Evolutionary conservation across 2,797 vertebrate genomes (phyloP).

Genomic region (Falco peregrinus): DNA sequence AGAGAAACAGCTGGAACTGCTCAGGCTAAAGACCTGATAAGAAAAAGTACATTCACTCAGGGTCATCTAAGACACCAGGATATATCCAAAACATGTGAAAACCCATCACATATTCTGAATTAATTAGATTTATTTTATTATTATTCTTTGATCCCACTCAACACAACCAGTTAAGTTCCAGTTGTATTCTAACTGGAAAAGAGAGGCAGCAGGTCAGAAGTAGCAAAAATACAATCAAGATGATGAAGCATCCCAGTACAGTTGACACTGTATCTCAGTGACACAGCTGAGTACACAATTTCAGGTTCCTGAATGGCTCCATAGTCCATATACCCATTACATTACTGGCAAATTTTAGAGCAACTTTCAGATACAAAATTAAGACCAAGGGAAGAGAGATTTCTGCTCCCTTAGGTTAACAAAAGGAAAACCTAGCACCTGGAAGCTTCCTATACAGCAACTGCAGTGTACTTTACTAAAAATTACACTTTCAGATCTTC

Average conservation of each 20-base stretch:
- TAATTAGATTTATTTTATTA: background rate
- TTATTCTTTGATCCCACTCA: background rate
- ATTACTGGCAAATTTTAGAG: background rate
- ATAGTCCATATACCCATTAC: background rate
- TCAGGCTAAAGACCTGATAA: background rate
- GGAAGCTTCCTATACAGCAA: background rate
- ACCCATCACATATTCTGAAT: background rate
- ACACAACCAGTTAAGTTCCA: background rate
- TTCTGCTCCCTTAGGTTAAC: background rate
- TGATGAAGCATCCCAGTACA: background rate
- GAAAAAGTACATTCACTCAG: background rate
- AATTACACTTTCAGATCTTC: background rate
- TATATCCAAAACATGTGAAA: background rate
- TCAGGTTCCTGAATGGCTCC: background rate
- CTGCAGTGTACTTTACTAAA: background rate
- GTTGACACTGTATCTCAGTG: rapidly evolving
- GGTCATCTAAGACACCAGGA: background rate
- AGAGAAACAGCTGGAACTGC: background rate
- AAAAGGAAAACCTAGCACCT: background rate
- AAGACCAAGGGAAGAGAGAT: rapidly evolving
- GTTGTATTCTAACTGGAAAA: background rate
- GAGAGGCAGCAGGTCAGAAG: background rate
- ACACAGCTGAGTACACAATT: background rate
- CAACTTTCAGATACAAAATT: background rate
- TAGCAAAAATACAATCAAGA: background rate